Evolutionary conservation across 1,140 invertebrate species (phyloP), one percentile per base, ranked within the genome.

Genomic region (Phocides pigmalion): DNA sequence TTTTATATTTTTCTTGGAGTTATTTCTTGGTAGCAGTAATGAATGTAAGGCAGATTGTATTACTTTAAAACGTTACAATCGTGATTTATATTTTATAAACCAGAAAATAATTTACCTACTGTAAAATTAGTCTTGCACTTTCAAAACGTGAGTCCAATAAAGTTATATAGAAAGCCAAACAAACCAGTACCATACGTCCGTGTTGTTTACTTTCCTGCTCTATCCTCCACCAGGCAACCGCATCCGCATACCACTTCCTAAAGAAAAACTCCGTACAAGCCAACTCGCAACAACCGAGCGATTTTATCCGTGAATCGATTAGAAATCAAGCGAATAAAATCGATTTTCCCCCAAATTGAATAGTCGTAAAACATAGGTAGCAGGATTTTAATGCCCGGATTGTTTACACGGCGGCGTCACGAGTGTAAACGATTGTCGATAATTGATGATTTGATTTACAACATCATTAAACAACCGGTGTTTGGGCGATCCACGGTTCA

Each of bases 381-480:
- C 82, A 79, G 74, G 72, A 74, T 82, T 90, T 87, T 87, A 87
- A 82, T 74, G 83, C 82, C 66, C 78, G 78, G 67, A 88, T 87
- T 90, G 88, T 89, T 90, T 90, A 90, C 88, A 83, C 66, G 85
- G 86, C 82, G 86, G 85, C 84, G 83, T 89, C 84, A 82, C 82
- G 78, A 86, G 84, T 84, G 79, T 90, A 90, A 90, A 90, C 88
- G 82, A 70, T 88, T 85, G 85, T 88, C 86, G 84, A 87, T 90
- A 90, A 90, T 90, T 90, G 88, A 90, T 88, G 88, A 90, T 88
- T 90, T 90, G 88, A 90, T 90, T 89, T 90, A 90, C 85, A 89
- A 80, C 88, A 82, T 87, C 84, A 89, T 86, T 86, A 90, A 90
- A 90, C 86, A 90, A 84, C 81, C 84, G 82, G 79, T 87, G 87